Conservation (phyloP, 1,140 invertebrate species). For the Listronotus bonariensis region DNA sequence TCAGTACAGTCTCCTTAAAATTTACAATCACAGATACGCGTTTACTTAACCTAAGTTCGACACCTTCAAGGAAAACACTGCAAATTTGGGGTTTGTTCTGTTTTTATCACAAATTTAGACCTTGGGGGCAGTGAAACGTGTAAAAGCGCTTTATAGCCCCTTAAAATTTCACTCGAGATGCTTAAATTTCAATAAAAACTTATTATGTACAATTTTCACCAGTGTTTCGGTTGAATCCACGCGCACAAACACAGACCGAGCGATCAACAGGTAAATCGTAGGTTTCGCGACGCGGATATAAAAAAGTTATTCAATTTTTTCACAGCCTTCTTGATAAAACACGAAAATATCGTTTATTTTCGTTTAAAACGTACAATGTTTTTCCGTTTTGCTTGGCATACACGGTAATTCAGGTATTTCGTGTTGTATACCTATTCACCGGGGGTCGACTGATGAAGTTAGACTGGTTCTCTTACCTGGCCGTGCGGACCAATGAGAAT, state of each 20-base stretch:
- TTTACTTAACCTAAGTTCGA: slow-evolving; percentile 36
- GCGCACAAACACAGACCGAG: too few species aligned
- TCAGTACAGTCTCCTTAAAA: slow-evolving; percentile 20
- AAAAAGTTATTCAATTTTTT: too few species aligned
- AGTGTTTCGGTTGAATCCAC: too few species aligned
- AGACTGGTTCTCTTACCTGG: slow-evolving; percentile 54
- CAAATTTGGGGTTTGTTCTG: not conserved
- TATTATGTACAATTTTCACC: too few species aligned
- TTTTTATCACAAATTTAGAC: too few species aligned
- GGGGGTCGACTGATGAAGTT: slow-evolving; percentile 25
- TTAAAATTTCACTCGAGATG: too few species aligned
- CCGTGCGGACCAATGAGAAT: slow-evolving; percentile 44
- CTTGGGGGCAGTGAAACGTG: too few species aligned
- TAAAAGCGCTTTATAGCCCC: too few species aligned
- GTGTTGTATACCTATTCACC: slow-evolving; percentile 1
- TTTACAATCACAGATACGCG: slow-evolving; percentile 31
- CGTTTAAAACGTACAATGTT: slow-evolving; percentile 40
- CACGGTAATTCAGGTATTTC: not conserved
- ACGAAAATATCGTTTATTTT: slow-evolving; percentile 40
- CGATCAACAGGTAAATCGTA: too few species aligned
- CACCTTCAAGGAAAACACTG: slow-evolving; percentile 9
- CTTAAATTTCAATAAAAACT: too few species aligned
- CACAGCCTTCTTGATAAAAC: not conserved
- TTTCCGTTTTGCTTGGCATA: not conserved
- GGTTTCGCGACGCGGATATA: too few species aligned